phyloP scores from a whole-genome alignment of 2,888 invertebrate species.

The Odontocolon sp. region DNA sequence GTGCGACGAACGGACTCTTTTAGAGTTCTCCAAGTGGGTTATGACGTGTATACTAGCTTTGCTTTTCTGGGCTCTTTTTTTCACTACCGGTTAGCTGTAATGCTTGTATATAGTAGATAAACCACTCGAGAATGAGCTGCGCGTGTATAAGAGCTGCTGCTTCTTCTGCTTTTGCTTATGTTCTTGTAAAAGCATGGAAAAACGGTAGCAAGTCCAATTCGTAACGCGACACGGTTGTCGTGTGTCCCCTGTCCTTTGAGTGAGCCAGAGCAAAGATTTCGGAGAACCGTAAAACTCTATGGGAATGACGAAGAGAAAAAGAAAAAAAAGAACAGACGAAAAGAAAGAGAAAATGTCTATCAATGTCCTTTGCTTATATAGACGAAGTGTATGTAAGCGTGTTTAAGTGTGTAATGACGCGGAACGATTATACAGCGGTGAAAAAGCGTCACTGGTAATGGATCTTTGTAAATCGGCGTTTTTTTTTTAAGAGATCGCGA shows the following conservation, averaged over 20 bases:
- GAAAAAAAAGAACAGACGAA: background rate
- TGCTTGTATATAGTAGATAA: slow-evolving; percentile 46
- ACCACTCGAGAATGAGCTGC: slow-evolving; percentile 46
- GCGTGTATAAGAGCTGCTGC: slow-evolving; percentile 43
- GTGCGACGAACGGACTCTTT: slow-evolving; percentile 43
- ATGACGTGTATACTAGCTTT: slow-evolving; percentile 22
- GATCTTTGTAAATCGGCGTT: slow-evolving; percentile 26
- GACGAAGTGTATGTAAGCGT: slow-evolving; percentile 2
- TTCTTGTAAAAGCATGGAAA: slow-evolving; percentile 49
- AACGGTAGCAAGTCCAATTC: slow-evolving; percentile 52
- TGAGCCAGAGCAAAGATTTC: slow-evolving; percentile 47
- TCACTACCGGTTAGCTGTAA: slow-evolving; percentile 40
- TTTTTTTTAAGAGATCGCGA: slow-evolving; percentile 31
- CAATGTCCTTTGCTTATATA: slow-evolving; percentile 13
- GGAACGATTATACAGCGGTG: slow-evolving; percentile 34
- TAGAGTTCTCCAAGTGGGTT: slow-evolving; percentile 1
- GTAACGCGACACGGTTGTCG: slow-evolving; percentile 16
- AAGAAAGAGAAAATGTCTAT: slow-evolving; percentile 7
- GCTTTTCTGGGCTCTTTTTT: slow-evolving; percentile 50
- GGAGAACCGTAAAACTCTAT: slow-evolving; percentile 23
- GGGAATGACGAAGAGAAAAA: background rate
- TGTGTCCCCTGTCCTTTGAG: slow-evolving; percentile 18
- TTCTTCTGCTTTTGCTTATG: slow-evolving; percentile 37
- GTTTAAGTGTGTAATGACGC: slow-evolving; percentile 36
- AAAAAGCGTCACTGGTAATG: slow-evolving; percentile 7